These are phyloP conservation scores for Acanthurus tractus DNA, from an alignment of 2,797 vertebrate genomes.

Conservation along the genomic window DNA sequence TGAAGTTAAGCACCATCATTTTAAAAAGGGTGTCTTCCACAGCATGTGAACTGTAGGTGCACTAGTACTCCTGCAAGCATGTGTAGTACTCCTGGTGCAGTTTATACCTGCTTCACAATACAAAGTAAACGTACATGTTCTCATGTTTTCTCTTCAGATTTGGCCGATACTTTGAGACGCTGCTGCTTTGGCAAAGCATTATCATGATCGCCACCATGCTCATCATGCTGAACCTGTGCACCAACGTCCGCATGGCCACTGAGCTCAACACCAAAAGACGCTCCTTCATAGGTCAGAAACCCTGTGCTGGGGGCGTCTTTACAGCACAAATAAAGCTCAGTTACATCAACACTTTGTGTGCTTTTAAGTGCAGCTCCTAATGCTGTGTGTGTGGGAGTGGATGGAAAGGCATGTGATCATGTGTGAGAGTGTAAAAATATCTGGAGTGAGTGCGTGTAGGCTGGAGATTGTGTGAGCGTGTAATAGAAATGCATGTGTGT, in stretches of 20 bases:
- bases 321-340: not conserved
- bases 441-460: not conserved
- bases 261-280: constrained; percentile 92
- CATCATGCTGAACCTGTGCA: constrained; percentile 96
- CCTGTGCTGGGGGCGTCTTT: not conserved
- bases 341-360: not conserved
- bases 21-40: not conserved
- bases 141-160: constrained; percentile 83
- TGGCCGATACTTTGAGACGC: constrained; percentile 93
- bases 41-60: not conserved
- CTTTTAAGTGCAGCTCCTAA: not conserved
- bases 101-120: not conserved
- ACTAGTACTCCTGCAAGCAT: no score
- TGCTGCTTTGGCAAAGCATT: constrained; percentile 95
- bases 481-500: not conserved
- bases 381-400: not conserved
- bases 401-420: not conserved
- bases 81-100: no score
- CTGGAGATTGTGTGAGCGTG: not conserved
- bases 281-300: constrained; percentile 92
- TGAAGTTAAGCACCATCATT: not conserved
- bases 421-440: not conserved
- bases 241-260: constrained; percentile 88
- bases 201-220: constrained; percentile 97
- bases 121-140: not conserved